Evolutionary conservation across 2,113 vertebrate species (phyloP).

Genomic region (Erinaceus europaeus): DNA sequence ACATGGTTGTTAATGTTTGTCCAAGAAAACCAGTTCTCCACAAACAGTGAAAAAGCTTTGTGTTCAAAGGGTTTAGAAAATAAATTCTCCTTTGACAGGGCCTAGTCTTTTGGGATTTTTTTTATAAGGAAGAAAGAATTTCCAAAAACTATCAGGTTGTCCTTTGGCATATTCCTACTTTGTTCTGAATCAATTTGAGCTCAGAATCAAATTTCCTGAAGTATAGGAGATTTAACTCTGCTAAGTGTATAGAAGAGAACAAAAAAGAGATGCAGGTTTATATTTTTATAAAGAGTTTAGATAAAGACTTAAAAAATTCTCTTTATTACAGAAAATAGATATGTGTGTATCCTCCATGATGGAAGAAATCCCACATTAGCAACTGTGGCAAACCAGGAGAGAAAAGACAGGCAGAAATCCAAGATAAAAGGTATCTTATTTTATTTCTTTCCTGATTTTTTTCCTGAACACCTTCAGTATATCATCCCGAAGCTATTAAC

Average conservation of each 20-base stretch:
- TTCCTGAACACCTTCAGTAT: conserved; percentile 74
- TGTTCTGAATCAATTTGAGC: conserved; percentile 81
- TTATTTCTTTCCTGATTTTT: conserved; percentile 69
- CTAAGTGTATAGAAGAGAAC: conserved; percentile 73
- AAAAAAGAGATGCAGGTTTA: conserved; percentile 45
- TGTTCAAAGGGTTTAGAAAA: conserved; percentile 83
- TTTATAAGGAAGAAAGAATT: conserved; percentile 79
- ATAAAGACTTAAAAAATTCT: not conserved
- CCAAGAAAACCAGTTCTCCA: conserved; percentile 74
- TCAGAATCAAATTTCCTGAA: conserved; percentile 78
- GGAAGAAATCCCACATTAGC: conserved; percentile 33
- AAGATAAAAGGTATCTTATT: conserved; percentile 65
- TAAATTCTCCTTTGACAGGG: conserved; percentile 78
- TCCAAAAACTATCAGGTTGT: conserved; percentile 79
- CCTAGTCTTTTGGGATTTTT: conserved; percentile 78
- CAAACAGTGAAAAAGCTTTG: conserved; percentile 77
- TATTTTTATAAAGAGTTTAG: too few relatives aligned
- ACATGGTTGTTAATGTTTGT: conserved; percentile 71
- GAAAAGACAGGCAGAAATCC: conserved; percentile 69
- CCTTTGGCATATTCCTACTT: conserved; percentile 75
- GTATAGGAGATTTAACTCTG: conserved; percentile 70
- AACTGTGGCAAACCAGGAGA: conserved; percentile 73
- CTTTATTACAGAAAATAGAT: conserved; percentile 67
- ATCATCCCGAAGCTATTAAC: conserved; percentile 78
- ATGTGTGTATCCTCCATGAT: not conserved